Evolutionary conservation across 2,113 vertebrate genomes (phyloP).

Genomic region (Laticauda colubrina): DNA sequence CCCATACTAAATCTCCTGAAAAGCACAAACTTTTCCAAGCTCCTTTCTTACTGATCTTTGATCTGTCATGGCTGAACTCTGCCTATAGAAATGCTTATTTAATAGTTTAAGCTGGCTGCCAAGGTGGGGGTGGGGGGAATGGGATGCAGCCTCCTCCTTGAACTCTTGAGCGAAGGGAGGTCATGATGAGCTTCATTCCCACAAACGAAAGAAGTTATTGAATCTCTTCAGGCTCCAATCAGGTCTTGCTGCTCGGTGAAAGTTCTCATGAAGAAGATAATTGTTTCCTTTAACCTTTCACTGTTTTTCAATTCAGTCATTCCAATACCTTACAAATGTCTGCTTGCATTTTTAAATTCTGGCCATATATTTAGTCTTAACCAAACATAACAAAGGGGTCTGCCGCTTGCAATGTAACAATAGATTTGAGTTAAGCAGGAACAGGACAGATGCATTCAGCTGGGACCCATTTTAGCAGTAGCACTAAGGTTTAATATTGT

Average conservation of each 20-base stretch:
- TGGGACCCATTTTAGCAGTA: background rate
- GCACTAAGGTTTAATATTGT: background rate
- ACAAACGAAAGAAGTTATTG: background rate
- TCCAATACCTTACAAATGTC: background rate
- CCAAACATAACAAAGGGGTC: background rate
- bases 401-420: background rate
- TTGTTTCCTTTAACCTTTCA: background rate
- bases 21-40: background rate
- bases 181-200: background rate
- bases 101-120: background rate
- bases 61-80: background rate
- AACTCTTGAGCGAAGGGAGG: fast-evolving
- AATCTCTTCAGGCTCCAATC: background rate
- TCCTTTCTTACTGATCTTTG: background rate
- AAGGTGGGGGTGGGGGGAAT: background rate
- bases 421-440: background rate
- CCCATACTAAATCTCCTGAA: background rate
- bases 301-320: background rate
- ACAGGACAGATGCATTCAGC: background rate
- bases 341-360: background rate
- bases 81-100: background rate
- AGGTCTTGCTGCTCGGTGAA: fast-evolving
- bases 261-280: background rate
- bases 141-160: background rate
- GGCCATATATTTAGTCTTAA: background rate